Conservation (phyloP, 1,140 invertebrate genomes). For the Drosophila littoralis region DNA sequence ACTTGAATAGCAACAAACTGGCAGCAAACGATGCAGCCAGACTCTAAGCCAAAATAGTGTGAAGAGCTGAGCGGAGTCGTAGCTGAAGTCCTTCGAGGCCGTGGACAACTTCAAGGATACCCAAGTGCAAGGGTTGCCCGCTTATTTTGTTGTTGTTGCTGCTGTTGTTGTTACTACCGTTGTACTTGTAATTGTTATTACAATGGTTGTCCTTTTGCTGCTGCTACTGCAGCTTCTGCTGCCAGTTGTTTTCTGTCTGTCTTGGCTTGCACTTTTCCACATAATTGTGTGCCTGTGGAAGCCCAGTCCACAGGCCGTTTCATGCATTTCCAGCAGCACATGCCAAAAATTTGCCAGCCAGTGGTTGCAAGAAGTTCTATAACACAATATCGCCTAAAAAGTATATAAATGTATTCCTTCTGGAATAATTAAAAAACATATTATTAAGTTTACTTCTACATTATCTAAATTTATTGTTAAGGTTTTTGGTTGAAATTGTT, state of each 20-base stretch:
- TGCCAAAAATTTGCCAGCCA: slow-evolving; percentile 46
- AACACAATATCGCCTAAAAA: neutral
- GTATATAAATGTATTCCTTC: no score
- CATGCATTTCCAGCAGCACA: slow-evolving; percentile 52
- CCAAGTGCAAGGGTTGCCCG: slow-evolving; percentile 34
- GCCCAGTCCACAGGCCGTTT: slow-evolving; percentile 34
- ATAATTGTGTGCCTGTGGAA: slow-evolving; percentile 74
- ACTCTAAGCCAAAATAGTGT: slow-evolving; percentile 62
- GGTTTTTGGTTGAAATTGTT: no score
- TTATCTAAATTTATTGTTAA: no score
- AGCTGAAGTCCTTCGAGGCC: neutral
- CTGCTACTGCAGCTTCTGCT: slow-evolving; percentile 12
- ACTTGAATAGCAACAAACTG: slow-evolving; percentile 77
- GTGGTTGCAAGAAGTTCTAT: neutral
- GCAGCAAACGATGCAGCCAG: slow-evolving; percentile 56
- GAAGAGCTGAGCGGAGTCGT: slow-evolving; percentile 17
- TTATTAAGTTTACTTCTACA: no score
- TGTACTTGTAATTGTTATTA: slow-evolving; percentile 75
- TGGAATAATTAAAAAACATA: no score
- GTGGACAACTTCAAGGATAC: slow-evolving; percentile 25
- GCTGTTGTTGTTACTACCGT: slow-evolving; percentile 6
- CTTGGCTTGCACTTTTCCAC: slow-evolving; percentile 71
- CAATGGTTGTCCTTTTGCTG: slow-evolving; percentile 72
- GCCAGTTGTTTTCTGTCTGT: slow-evolving; percentile 40
- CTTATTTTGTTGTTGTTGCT: neutral